Evolutionary conservation across 2,113 vertebrate species (phyloP).

Genomic region (Micronycteris hirsuta): DNA sequence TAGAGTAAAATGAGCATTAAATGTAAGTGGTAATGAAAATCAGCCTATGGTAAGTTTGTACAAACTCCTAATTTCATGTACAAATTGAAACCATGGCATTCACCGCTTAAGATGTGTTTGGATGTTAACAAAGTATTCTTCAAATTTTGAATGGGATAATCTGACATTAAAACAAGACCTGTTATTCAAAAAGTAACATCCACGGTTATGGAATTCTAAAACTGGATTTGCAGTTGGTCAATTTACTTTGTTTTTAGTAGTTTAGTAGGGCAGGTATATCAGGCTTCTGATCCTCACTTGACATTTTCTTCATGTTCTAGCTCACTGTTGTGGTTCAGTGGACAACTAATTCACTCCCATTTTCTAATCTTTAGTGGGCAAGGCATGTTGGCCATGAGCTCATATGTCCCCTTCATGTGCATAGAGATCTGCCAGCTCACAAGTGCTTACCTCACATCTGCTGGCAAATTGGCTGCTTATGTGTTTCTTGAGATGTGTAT

Average conservation of each 20-base stretch:
- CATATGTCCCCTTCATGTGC: not conserved
- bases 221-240: not conserved
- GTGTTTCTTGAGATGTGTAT: not conserved
- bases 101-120: not conserved
- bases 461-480: not conserved
- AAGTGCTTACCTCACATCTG: not conserved
- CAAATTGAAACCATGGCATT: not conserved
- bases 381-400: not conserved
- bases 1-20: not conserved
- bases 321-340: not conserved
- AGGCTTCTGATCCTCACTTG: not conserved
- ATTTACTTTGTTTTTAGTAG: not conserved
- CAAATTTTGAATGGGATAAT: not conserved
- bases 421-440: not conserved
- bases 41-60: not conserved
- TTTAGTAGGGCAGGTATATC: not conserved
- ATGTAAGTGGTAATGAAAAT: not conserved
- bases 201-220: not conserved
- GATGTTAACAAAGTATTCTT: not conserved
- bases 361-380: not conserved
- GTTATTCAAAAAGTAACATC: not conserved
- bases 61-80: not conserved
- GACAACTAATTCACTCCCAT: not conserved
- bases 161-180: not conserved
- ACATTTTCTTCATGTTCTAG: not conserved